Evolutionary conservation across 2,113 vertebrate species (phyloP), one percentile per base, ranked within the genome.

Genomic region (Aspidoscelis tigris): DNA sequence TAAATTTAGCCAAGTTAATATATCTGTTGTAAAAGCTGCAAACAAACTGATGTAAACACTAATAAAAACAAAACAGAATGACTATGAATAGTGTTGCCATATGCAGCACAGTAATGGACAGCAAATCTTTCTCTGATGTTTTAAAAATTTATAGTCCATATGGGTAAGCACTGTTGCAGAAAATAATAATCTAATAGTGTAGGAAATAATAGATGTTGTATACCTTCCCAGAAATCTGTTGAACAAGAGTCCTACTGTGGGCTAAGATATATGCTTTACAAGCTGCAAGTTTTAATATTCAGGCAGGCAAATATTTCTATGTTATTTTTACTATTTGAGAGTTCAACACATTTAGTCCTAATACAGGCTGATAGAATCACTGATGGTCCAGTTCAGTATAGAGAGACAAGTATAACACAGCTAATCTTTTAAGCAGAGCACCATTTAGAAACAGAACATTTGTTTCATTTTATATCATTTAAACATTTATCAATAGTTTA

Each of bases 51-150:
- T 80, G 87, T 70, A 76, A 89, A 44, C 79, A 43, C 22, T 89
- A 91, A 86, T 87, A 71, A 89, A 91, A 87, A 18, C 80, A 85
- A 87, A 87, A 81, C 72, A 65, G 33, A 80, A 84, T 77, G 3
- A 58, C 0, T 1, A 53, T 84, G 89, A 84, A 78, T 44, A 77
- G 87, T 16, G 70, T 44, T 91, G 75, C 16, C 55, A 65, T 75
- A 65, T 47, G 6, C 18, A 75, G 75, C 58, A 39, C 18, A 61
- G 11, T 55, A 55, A 55, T 14, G 16, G 16, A 55, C 14, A 55
- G 58, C 58, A 61, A 61, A 61, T 16, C 20, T 11, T 43, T 44
- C 64, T 80, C 2, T 82, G 6, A 44, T 74, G 65, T 79, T 84
- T 84, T 53, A 53, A 22, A 85, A 85, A 74, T 26, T 72, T 78